Evolutionary conservation across 2,797 vertebrate genomes (phyloP), one percentile per base, ranked within the genome.

Genomic region (Synanceia verrucosa): DNA sequence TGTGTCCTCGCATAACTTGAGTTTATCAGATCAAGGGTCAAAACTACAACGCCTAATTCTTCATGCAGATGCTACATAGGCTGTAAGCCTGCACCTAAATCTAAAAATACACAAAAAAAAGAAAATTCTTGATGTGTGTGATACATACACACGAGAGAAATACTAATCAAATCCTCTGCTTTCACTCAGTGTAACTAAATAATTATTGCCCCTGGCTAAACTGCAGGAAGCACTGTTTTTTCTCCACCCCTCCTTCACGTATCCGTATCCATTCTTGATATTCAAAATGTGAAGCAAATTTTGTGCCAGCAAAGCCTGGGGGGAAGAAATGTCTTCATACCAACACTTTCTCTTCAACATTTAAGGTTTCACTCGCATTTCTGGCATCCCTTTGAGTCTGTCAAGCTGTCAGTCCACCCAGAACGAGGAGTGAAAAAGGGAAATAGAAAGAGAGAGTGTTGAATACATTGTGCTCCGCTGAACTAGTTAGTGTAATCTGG

Each of bases 11-110:
- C 66, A 74, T 78, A 70, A 65, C 79, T 81, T 81, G 24, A 18
- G 75, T 85, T 86, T 88, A 90, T 87, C 85, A 66, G 78, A 89
- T 89, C 83, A 79, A 78, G 72, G 82, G 88, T 88, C 87, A 82
- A 76, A 77, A 53, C 51, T 66, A 62, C 37, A 66, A 56, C 2
- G 51, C 26, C 33, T 63, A 8, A 65, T 64, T 76, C 18, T 46
- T 57, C 72, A 43, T 48, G 14, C 41, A 66, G 19, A 53, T 21
- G 31, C 34, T 23, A 51, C 14, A 26, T 36, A 18, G 34, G 44
- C 58, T 71, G 55, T 11, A 37, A 83, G 48, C n/a, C 63, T 60
- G 21, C 26, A 60, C 50, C 50, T 53, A 36, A 82, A 73, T 75
- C 13, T 72, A 61, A 51, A 46, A 70, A 70, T 60, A 66, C 24